Percentiles rank a stretch among this genome's conserved stretches.
phyloP scores from a whole-genome alignment of 2,113 vertebrate species.

The Pluvialis apricaria region DNA sequence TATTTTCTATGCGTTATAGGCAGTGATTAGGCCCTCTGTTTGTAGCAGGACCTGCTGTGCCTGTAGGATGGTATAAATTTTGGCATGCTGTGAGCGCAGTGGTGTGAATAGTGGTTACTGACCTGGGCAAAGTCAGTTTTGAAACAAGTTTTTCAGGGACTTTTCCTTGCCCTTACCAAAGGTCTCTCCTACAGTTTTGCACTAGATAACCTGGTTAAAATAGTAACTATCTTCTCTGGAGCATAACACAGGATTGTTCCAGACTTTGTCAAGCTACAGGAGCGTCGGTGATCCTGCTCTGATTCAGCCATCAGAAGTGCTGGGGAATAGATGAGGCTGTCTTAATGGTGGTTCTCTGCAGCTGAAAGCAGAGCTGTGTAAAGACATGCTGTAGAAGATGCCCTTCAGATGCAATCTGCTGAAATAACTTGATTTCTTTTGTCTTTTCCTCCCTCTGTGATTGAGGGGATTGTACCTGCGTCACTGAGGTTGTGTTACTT shows the following conservation, averaged over 20 bases:
- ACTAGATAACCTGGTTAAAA: not conserved
- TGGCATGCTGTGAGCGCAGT: not conserved
- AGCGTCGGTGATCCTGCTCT: not conserved
- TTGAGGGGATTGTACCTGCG: not conserved
- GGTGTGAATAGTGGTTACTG: not conserved
- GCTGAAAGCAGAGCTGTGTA: not conserved
- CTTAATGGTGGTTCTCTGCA: not conserved
- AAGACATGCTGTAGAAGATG: not conserved
- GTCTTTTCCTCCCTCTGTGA: not conserved
- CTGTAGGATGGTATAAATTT: not conserved
- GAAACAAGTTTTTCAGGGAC: not conserved
- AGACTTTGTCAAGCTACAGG: not conserved
- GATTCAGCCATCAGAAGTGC: not conserved
- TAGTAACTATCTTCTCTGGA: not conserved
- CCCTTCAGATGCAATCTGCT: not conserved
- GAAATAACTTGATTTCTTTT: not conserved
- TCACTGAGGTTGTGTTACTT: not conserved
- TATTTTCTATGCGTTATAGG: not conserved
- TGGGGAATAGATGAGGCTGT: not conserved
- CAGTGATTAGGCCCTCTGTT: not conserved
- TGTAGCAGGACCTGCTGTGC: not conserved
- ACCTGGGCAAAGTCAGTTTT: not conserved
- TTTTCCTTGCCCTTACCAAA: not conserved
- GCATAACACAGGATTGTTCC: not conserved
- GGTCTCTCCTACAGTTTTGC: not conserved